These are phyloP conservation scores for Drosophila pseudoobscura DNA, from an alignment of 1,140 invertebrate genomes.

Conservation along the genomic window DNA sequence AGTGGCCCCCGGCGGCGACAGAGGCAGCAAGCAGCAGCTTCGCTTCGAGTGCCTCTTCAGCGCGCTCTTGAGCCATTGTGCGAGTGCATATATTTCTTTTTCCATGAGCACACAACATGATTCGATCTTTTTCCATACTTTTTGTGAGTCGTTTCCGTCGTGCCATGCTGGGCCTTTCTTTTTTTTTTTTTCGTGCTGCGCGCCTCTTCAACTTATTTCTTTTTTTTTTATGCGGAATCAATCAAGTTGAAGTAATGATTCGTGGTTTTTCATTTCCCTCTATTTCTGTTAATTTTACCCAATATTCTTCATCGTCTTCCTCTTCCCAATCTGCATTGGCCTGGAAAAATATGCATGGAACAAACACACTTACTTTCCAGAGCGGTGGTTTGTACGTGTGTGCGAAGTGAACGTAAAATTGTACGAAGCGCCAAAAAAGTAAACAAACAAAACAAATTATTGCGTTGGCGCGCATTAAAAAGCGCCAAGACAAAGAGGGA, in stretches of 20 bases:
- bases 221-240: constrained; percentile 56
- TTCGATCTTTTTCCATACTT: constrained; percentile 45
- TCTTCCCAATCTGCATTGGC: constrained; percentile 11
- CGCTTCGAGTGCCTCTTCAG: constrained; percentile 38
- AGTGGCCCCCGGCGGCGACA: too few relatives aligned
- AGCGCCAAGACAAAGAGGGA: constrained; percentile 36
- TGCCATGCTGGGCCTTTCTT: constrained; percentile 11
- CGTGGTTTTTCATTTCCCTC: constrained; percentile 49
- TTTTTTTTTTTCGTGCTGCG: constrained; percentile 11
- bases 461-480: constrained; percentile 36
- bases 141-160: constrained; percentile 12
- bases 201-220: constrained; percentile 33
- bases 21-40: constrained; percentile 19
- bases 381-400: too few relatives aligned
- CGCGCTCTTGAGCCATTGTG: constrained; percentile 51
- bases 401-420: background rate
- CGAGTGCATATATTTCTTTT: constrained; percentile 47
- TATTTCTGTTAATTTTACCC: constrained; percentile 3
- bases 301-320: too few relatives aligned
- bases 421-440: constrained; percentile 20
- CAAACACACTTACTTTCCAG: background rate
- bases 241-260: constrained; percentile 71
- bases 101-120: constrained; percentile 35
- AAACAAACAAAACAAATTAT: constrained; percentile 53
- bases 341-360: constrained; percentile 11